phyloP scores from a whole-genome alignment of 1,140 invertebrate species.

The Drosophila aff. region DNA sequence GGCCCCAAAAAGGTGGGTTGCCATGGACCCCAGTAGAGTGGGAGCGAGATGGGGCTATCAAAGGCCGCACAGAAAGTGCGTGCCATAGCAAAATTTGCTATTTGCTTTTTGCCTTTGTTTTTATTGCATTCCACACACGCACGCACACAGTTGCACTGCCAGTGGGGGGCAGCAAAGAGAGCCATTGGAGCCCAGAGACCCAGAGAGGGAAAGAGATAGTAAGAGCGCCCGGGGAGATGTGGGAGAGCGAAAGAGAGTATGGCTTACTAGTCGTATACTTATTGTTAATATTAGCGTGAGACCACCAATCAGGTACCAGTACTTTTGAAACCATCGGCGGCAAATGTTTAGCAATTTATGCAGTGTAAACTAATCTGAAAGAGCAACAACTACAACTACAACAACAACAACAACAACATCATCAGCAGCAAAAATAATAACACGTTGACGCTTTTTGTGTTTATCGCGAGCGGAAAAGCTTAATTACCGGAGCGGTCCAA shows the following conservation, averaged over 20 bases:
- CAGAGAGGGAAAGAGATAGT: conserved; percentile 11
- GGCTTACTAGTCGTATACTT: conserved; percentile 18
- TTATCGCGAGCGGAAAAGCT: conserved; percentile 61
- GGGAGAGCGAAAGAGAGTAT: conserved; percentile 12
- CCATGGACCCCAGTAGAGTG: conserved; percentile 5
- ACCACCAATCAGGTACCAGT: conserved; percentile 61
- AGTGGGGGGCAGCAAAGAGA: conserved; percentile 18
- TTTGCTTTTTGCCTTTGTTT: conserved; percentile 32
- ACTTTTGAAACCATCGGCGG: conserved; percentile 66
- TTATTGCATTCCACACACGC: conserved; percentile 33
- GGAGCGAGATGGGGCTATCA: background rate
- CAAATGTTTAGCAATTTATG: conserved; percentile 61
- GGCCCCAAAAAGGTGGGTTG: conserved; percentile 3
- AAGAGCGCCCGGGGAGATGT: conserved; percentile 26
- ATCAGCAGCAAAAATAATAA: conserved; percentile 44
- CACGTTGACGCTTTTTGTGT: conserved; percentile 64
- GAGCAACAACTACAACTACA: conserved; percentile 29
- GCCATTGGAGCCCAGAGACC: conserved; percentile 1
- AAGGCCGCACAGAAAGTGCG: conserved; percentile 32
- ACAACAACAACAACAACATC: conserved; percentile 4
- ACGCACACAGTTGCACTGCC: conserved; percentile 9
- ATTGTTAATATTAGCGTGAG: conserved; percentile 71
- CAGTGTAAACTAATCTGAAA: conserved; percentile 48
- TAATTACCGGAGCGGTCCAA: conserved; percentile 43
- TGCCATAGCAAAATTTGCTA: conserved; percentile 15